Percentiles rank a stretch among this genome's conserved stretches.
phyloP scores from a whole-genome alignment of 2,888 invertebrate genomes.

The Heliconius aoede region DNA sequence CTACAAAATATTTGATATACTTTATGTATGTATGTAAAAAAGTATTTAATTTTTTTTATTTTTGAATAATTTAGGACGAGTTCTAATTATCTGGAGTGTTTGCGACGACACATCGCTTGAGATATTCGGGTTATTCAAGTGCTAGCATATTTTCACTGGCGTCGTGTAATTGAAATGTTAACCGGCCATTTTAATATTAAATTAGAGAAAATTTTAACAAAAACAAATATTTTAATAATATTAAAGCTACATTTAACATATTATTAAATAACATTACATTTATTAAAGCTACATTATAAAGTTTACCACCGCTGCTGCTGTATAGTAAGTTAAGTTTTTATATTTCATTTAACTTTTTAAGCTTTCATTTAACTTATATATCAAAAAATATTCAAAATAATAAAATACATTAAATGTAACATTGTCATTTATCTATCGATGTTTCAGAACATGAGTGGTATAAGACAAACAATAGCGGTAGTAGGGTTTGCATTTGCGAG shows the following conservation, averaged over 20 bases:
- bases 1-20: too few relatives aligned
- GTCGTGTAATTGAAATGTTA: conserved; percentile 36
- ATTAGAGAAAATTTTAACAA: neutral
- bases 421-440: conserved; percentile 6
- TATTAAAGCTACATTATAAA: too few relatives aligned
- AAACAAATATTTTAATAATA: neutral
- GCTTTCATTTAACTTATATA: too few relatives aligned
- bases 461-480: conserved; percentile 56
- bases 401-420: neutral
- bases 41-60: conserved; percentile 7
- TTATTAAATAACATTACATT: too few relatives aligned
- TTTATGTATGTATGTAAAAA: too few relatives aligned
- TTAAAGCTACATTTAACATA: too few relatives aligned
- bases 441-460: conserved; percentile 29
- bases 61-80: conserved; percentile 35
- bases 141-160: conserved; percentile 34
- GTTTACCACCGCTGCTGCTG: too few relatives aligned
- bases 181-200: conserved; percentile 15
- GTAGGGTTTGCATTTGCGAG: conserved; percentile 72
- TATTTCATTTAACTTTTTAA: neutral
- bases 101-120: conserved; percentile 36
- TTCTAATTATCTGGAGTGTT: conserved; percentile 40
- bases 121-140: conserved; percentile 38
- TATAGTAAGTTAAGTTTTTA: neutral
- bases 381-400: neutral